Base-by-base conservation (phyloP, 2,113 vertebrate genomes). In the Cyprinodon variegatus region DNA sequence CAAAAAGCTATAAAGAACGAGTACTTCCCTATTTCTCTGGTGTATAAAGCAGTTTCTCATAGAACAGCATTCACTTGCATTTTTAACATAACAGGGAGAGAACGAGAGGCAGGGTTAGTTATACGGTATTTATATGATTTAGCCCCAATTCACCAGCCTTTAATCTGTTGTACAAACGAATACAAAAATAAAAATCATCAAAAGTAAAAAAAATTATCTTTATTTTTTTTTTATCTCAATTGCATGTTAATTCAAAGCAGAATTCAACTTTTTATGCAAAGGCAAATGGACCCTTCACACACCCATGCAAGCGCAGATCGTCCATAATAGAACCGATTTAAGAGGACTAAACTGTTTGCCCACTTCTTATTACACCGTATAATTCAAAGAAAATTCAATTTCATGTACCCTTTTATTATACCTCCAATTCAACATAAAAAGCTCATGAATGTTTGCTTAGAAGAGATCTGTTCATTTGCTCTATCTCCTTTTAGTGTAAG, bases 401-500 rank as follows among this genome's bases (percentile, higher is more conserved):
- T 53, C 43, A 38, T n/a, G 38, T 50, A 29, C 40, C 41, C 8
- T 4, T 37, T 1, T 43, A 48, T 61, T 0, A 2, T 4, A 41
- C 43, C n/a, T 65, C 46, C 65, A 60, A 60, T 60, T 62, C 67
- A 17, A 59, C 41, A 72, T 17, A n/a, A 22, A 57, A 62, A 60
- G 66, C 14, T 29, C 29, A 48, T 15, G 20, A 6, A 3, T 64
- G 43, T 76, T 77, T 57, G 40, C 76, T 74, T 43, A 40, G 65
- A n/a, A 22, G 59, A 40, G 43, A 68, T 64, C 39, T 45, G 22
- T 45, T 50, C 39, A 22, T 48, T 66, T 61, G 53, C 46, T 43
- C 65, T 11, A 64, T 69, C 68, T 84, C 29, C 78, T 57, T 87
- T 88, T 81, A 64, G 65, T 71, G 76, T 87, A 89, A 90, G 74